A percentile compares a stretch with the other conserved stretches of the same genome.
Evolutionary conservation across 1,140 invertebrate species (phyloP).

Genomic region (Drosophila orosa): DNA sequence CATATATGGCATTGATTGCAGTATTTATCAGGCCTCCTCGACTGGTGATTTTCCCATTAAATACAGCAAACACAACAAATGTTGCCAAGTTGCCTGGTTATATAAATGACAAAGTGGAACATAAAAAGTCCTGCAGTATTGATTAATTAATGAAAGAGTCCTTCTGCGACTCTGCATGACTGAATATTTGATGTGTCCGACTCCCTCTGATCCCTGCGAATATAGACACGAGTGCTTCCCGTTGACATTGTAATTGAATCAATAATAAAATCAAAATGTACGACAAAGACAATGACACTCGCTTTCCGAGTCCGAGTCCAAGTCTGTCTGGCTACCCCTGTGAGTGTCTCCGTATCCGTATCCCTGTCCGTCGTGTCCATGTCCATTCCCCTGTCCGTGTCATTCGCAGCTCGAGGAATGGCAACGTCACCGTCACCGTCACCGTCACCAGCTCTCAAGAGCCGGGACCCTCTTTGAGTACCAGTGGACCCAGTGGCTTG

Average conservation of each 20-base stretch:
- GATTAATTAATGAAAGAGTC: conserved; percentile 36
- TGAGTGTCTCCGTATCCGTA: neutral
- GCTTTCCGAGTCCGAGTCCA: conserved; percentile 1
- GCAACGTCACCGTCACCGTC: conserved; percentile 40
- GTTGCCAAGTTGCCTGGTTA: neutral
- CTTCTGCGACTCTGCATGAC: conserved; percentile 5
- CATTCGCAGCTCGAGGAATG: conserved; percentile 30
- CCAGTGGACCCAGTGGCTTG: neutral
- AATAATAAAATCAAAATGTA: conserved; percentile 74
- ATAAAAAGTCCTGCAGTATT: neutral
- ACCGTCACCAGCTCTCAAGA: conserved; percentile 25
- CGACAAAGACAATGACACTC: conserved; percentile 57
- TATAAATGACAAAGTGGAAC: neutral
- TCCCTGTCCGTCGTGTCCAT: conserved; percentile 3
- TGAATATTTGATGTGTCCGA: conserved; percentile 26
- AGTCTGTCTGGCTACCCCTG: conserved; percentile 2
- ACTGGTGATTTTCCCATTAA: conserved; percentile 1
- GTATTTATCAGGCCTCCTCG: neutral
- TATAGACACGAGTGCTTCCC: conserved; percentile 26
- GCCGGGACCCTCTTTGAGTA: conserved; percentile 19
- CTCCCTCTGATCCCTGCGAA: conserved; percentile 14
- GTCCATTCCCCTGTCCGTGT: conserved; percentile 19
- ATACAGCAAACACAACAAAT: neutral
- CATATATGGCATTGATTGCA: neutral
- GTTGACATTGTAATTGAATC: conserved; percentile 77